Evolutionary conservation across 1,140 invertebrate genomes (phyloP), one percentile per base, ranked within the genome.

Genomic region (Andrena cerasifolii): DNA sequence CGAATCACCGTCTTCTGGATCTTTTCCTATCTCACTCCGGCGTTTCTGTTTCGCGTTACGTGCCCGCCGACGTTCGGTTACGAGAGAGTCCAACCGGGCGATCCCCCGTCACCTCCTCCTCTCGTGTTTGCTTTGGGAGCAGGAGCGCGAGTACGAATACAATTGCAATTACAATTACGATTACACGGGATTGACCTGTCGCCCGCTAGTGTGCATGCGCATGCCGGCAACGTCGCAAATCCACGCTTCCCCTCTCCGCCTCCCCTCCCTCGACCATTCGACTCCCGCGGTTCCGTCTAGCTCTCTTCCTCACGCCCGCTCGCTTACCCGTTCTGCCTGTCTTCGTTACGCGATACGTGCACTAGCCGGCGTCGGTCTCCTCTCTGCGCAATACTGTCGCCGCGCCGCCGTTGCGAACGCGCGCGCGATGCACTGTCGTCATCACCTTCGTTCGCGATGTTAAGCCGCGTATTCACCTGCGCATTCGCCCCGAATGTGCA

Each of bases 161-260:
- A 79, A 68, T 68, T 43, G 63, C 73, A 76, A 76, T 76, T 88
- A 87, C 87, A 81, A 82, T 84, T 85, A 82, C 79, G 80, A 88
- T 87, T 87, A 87, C 82, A 77, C 82, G 72, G 71, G 65, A 70
- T 63, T 74, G 71, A 82, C 45, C 82, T 78, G 49, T 79, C 72
- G 75, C 76, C 66, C 31, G 53, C 66, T n/a, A 59, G 40, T 47
- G 68, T 62, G 68, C 68, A 73, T 66, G 68, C 72, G 77, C 70
- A 78, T 75, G 62, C 76, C 80, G 89, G 87, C 87, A 89, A 89
- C 88, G 83, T 86, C 86, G 87, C 88, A 84, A 88, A 73, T 74
- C 78, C 80, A 63, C 76, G 62, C 73, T 66, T 63, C 62, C 49
- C 74, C 63, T 54, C 51, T 58, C 68, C 70, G 36, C 47, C 45